Evolutionary conservation across 1,140 invertebrate species (phyloP).

Genomic region (Hyles vespertilio): DNA sequence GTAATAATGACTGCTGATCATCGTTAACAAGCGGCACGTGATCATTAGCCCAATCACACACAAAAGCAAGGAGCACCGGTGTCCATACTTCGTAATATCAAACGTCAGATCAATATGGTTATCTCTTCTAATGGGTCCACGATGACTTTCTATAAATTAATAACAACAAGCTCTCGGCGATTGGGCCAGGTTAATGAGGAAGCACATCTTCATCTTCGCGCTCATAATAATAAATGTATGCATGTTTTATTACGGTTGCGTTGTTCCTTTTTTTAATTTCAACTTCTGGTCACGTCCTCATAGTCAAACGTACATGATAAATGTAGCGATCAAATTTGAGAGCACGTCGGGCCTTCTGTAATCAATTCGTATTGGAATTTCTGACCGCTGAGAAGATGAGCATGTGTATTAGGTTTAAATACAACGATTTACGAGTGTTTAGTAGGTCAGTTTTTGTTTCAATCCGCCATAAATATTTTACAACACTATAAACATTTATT

Average conservation of each 20-base stretch:
- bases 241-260: constrained; percentile 39
- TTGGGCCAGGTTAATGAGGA: constrained; percentile 63
- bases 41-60: constrained; percentile 67
- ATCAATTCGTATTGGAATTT: neutral
- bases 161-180: constrained; percentile 60
- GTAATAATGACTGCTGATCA: constrained; percentile 56
- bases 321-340: neutral
- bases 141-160: constrained; percentile 74
- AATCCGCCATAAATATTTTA: constrained; percentile 41
- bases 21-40: constrained; percentile 66
- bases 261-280: constrained; percentile 37
- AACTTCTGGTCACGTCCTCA: constrained; percentile 34
- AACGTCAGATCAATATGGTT: constrained; percentile 63
- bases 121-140: constrained; percentile 62
- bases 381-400: too few relatives aligned
- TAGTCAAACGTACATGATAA: constrained; percentile 11
- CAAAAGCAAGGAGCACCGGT: constrained; percentile 36
- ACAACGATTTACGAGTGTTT: too few relatives aligned
- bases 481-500: constrained; percentile 31
- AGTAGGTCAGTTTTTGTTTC: neutral
- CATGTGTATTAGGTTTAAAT: too few relatives aligned
- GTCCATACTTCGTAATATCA: constrained; percentile 42
- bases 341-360: constrained; percentile 1
- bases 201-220: constrained; percentile 54
- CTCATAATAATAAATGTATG: constrained; percentile 34